Conservation (phyloP, 2,888 invertebrate species). For the Tridacna crocea region DNA sequence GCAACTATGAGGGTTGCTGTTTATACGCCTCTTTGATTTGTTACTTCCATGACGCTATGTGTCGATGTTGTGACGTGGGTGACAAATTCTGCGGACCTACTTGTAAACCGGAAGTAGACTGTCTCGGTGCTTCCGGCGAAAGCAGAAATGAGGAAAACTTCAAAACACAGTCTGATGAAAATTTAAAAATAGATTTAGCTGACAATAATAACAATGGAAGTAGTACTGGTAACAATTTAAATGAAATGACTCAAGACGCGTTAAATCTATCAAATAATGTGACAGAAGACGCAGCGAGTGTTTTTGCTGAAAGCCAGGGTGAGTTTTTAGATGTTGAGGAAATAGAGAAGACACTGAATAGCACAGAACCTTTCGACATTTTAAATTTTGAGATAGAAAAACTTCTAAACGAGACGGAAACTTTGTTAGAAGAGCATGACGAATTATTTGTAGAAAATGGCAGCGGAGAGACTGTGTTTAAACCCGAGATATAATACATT, state of each 20-base stretch:
- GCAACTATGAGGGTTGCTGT: slow-evolving; percentile 71
- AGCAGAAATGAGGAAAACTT: neutral
- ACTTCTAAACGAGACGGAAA: slow-evolving; percentile 14
- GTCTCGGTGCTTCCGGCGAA: neutral
- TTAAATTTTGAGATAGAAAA: slow-evolving; percentile 4
- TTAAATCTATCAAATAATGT: neutral
- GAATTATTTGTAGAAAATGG: slow-evolving; percentile 9
- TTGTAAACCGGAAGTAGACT: slow-evolving; percentile 62
- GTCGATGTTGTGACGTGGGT: slow-evolving; percentile 67
- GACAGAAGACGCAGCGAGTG: neutral
- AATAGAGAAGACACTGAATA: slow-evolving; percentile 13
- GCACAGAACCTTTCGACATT: neutral
- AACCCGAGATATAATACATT: neutral
- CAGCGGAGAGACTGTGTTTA: slow-evolving; percentile 2
- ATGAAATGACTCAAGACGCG: neutral
- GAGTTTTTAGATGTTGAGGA: slow-evolving; percentile 30
- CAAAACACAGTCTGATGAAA: neutral
- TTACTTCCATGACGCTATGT: slow-evolving; percentile 69
- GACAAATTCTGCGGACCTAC: slow-evolving; percentile 64
- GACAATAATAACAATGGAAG: neutral
- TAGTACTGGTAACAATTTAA: neutral
- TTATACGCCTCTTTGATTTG: slow-evolving; percentile 66
- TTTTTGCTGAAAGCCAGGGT: neutral
- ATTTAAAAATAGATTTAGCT: neutral
- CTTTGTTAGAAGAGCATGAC: slow-evolving; percentile 3